These are phyloP conservation scores for Elgaria multicarinata DNA, from an alignment of 2,113 vertebrate genomes.

Conservation along the genomic window DNA sequence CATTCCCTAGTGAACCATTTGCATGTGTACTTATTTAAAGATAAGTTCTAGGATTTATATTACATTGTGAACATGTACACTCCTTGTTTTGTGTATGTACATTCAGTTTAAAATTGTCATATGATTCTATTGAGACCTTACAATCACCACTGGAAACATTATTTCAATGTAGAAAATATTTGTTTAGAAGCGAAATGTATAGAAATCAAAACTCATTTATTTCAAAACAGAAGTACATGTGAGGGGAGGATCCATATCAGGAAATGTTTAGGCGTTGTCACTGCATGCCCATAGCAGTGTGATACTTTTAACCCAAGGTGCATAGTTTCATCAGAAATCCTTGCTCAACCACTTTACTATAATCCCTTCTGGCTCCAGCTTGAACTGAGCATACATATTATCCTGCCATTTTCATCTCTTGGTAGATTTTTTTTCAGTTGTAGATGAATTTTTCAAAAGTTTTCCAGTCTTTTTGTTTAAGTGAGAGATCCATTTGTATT, in stretches of 20 bases:
- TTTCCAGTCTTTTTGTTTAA: background rate
- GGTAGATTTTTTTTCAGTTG: background rate
- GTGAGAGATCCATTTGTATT: conserved; percentile 5
- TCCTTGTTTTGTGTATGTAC: background rate
- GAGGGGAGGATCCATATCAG: background rate
- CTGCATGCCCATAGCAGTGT: background rate
- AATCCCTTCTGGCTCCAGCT: background rate
- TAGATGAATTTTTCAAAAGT: background rate
- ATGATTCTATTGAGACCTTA: background rate
- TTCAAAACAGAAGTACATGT: background rate
- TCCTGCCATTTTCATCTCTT: background rate
- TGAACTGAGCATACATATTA: background rate
- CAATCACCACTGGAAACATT: background rate
- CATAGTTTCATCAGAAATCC: background rate
- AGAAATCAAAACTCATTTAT: background rate
- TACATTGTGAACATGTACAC: background rate
- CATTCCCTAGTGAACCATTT: no score
- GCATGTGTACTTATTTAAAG: background rate
- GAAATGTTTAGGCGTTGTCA: background rate
- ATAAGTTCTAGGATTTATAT: background rate
- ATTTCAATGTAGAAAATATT: background rate
- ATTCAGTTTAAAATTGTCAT: background rate
- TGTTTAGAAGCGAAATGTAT: no score
- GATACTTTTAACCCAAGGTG: background rate
- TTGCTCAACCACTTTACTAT: background rate